Base-by-base conservation (phyloP, 1,140 invertebrate genomes). In the Pectinophora gossypiella region DNA sequence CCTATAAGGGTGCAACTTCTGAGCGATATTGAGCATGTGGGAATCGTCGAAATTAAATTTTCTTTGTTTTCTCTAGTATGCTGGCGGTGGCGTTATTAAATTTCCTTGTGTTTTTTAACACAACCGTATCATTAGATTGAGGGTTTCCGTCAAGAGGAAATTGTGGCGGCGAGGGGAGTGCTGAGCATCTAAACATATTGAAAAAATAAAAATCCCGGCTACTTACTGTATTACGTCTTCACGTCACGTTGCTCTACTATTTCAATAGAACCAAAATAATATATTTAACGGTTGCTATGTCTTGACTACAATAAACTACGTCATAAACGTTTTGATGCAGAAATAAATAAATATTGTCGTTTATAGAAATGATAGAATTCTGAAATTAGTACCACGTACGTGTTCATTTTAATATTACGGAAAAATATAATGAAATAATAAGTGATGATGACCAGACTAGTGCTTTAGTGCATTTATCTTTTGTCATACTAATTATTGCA, bases 21-120 rank as follows among this genome's bases (percentile, higher is more conserved):
- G 59, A 76, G 63, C 74, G 65, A 73, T 85, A 86, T 86, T 67
- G 75, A 80, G 74, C 79, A 85, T 87, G 78, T 87, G 81, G 81
- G 81, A 87, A 85, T 87, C 78, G 78, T 79, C 55, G 70, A 78
- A 85, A 85, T 87, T 87, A 79, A 85, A 85, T 85, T 85, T 85
- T 82, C 81, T 87, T 87, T 87, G 84, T 85, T 82, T 86, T 82
- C 72, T 74, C 62, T 61, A 52, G 65, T 66, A 67, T 66, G 72
- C 68, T 72, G 65, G 61, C 61, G 67, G 76, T 67, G 69, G 71
- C 79, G 83, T 87, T 88, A 88, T 88, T 88, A 88, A 88, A 88
- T 88, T 88, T 88, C 83, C 85, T 84, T 84, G 85, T 88, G 83
- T 87, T 88, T 88, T 88, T 88, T 86, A 88, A 88, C 84, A 81